Conservation (phyloP, 2,113 vertebrate genomes). For the Mus musculus region GRCm39 chr3:79463501-79464000, state of each 20-base stretch:
- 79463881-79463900: conserved; percentile 69
- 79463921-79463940: conserved; percentile 57
- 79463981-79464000: neutral
- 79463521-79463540: neutral
- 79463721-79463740: neutral
- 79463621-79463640: no score
- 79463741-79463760: neutral
- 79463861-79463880: conserved; percentile 54
- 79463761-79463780: neutral
- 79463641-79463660: no score
- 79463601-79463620: no score
- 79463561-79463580: no score
- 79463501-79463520: neutral
- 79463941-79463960: conserved; percentile 55
- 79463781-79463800: neutral
- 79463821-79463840: conserved; percentile 29
- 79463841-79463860: conserved; percentile 9
- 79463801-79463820: neutral
- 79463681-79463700: no score
- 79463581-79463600: no score
- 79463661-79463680: no score
- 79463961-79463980: conserved; percentile 48
- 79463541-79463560: no score
- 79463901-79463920: conserved; percentile 65
- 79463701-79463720: no score